Evolutionary conservation across 2,113 vertebrate species (phyloP), one percentile per base, ranked within the genome.

Genomic region (Cyprinus carpio): DNA sequence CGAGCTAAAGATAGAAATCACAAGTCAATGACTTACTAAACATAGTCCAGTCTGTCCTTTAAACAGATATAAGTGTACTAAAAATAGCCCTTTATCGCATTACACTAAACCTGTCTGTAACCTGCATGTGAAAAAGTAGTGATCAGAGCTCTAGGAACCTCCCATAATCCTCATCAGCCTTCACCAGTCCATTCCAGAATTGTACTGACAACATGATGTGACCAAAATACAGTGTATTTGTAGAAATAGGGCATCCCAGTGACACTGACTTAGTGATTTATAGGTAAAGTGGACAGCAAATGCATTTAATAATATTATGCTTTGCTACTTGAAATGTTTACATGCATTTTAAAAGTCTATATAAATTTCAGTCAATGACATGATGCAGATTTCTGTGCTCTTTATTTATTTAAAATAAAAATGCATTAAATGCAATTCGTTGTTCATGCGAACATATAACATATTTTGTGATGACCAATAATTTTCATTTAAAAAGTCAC

Each of bases 81-180:
- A 69, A 78, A 82, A 82, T 54, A 82, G 78, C 4, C 62, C 27
- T 71, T 82, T 71, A 82, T 82, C 80, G 54, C 64, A 25, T 82
- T 82, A 82, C 25, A 71, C 80, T 82, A 54, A 82, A 82, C 46
- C 79, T 51, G 56, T 40, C 2, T 25, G 23, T 81, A 49, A 51
- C 27, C 46, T 58, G 23, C 75, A 78, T 78, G 75, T 58, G 25
- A 31, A 78, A 75, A 78, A 8, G 51, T 34, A 56, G 49, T 34
- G 75, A 58, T 56, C 64, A 82, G 18, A 23, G 20, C 15, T 16
- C 2, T 54, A 20, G 65, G 20, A 34, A 69, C 15, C 64, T 69
- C 64, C 62, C 27, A 34, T 51, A 51, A 69, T 82, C 64, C 64
- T 54, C 80, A 6, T 71, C 11, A 20, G 56, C 56, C 6, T 62